Evolutionary conservation across 2,797 vertebrate genomes (phyloP).

Genomic region (Cryptoprocta ferox): DNA sequence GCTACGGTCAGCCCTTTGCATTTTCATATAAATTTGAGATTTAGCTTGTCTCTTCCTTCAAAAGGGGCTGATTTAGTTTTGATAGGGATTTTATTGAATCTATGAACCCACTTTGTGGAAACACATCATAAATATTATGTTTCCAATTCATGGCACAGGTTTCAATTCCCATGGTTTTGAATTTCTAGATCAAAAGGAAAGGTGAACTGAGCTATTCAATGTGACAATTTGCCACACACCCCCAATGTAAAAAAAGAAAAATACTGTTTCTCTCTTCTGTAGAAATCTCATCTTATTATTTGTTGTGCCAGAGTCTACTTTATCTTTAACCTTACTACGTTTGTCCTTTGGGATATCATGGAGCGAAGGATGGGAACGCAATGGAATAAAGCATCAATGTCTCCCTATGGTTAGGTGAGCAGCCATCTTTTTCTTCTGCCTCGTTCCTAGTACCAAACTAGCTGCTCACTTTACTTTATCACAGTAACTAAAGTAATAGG

Average conservation of each 20-base stretch:
- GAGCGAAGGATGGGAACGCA: not conserved
- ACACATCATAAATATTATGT: not conserved
- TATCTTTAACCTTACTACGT: not conserved
- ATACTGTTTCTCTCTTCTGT: not conserved
- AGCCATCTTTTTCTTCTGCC: not conserved
- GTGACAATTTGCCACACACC: not conserved
- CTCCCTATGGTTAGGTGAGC: not conserved
- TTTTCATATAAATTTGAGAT: not conserved
- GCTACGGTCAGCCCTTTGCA: not conserved
- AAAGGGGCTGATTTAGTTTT: not conserved
- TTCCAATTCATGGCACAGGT: not conserved
- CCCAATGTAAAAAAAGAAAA: not conserved
- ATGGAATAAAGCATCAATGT: fast-evolving
- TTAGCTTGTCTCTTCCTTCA: not conserved
- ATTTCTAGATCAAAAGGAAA: not conserved
- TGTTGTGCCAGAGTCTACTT: not conserved
- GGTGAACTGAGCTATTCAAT: not conserved
- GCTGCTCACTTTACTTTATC: not conserved
- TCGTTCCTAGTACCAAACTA: not conserved
- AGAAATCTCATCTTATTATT: not conserved
- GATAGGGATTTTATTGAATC: not conserved
- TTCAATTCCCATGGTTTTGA: not conserved
- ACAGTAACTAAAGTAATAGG: not conserved
- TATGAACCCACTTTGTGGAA: not conserved
- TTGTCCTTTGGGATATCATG: not conserved